Evolutionary conservation across 2,113 vertebrate genomes (phyloP).

Genomic region (Oxyruncus cristatus): DNA sequence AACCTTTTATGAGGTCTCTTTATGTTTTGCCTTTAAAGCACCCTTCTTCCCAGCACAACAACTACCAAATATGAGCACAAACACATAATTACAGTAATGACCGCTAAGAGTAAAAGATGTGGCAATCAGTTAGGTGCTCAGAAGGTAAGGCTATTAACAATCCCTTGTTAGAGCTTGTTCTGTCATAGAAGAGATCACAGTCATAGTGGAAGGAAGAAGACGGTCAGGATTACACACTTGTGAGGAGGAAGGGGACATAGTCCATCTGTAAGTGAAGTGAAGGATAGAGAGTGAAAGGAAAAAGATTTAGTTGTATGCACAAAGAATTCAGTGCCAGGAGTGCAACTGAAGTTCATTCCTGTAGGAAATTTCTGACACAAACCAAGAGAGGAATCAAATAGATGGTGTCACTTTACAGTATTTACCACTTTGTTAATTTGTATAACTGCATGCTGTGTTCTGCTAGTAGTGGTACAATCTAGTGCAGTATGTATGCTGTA

Average conservation of each 20-base stretch:
- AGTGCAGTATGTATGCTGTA: neutral
- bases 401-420: neutral
- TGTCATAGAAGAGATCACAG: neutral
- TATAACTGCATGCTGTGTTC: neutral
- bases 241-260: neutral
- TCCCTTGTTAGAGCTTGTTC: neutral
- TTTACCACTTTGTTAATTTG: neutral
- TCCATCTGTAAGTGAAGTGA: neutral
- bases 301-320: neutral
- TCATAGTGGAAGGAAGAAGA: neutral
- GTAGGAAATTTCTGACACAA: neutral
- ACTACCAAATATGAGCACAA: neutral
- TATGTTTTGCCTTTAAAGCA: neutral
- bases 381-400: neutral
- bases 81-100: neutral
- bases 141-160: neutral
- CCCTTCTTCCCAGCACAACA: neutral
- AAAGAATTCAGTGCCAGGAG: neutral
- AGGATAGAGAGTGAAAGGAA: neutral
- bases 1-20: neutral
- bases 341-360: neutral
- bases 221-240: neutral
- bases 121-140: neutral
- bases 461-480: neutral
- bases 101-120: neutral